Evolutionary conservation across 1,140 invertebrate species (phyloP), one percentile per base, ranked within the genome.

Genomic region (Adoxophyes honmai): DNA sequence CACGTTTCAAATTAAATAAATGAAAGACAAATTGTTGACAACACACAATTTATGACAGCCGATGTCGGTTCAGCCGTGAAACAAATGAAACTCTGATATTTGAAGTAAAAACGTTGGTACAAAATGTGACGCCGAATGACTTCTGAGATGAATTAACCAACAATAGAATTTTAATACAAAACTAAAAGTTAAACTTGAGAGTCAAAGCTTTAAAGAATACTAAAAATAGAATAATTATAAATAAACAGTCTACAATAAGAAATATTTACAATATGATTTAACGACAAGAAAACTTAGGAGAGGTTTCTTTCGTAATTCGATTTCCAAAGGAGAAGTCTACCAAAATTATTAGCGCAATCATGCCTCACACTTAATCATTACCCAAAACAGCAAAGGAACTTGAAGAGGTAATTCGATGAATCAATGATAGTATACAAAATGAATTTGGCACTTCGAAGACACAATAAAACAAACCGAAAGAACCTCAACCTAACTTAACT

Each of bases 251-350:
- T 60, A 55, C 28, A 64, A 60, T 66, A 60, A 74, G 66, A 70
- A 62, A 62, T 87, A 87, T 87, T 79, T 88, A 88, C 85, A 88
- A 77, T 80, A 80, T 81, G 59, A 82, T 78, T 70, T 66, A 56
- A 58, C 66, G 38, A 60, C 42, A 66, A 66, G 65, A 79, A 82
- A 84, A 81, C 57, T 81, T 78, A 69, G 61, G 62, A 70, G 66
- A 62, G 66, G 76, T 78, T 84, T 77, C 80, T 86, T 86, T 86
- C 82, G 63, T 62, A 15, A 35, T 36, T 42, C 52, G 60, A 35
- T 13, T 16, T 11, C 28, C 38, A 55, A 28, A 28, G 2, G 6
- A 48, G 14, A 48, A 21, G 21, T 42, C 10, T 39, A 42, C 13
- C 28, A 21, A 16, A 35, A 34, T 14, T 42, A 18, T 33, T 35